These are phyloP conservation scores for Aphrophora alni DNA, from an alignment of 2,888 invertebrate genomes.

Conservation along the genomic window DNA sequence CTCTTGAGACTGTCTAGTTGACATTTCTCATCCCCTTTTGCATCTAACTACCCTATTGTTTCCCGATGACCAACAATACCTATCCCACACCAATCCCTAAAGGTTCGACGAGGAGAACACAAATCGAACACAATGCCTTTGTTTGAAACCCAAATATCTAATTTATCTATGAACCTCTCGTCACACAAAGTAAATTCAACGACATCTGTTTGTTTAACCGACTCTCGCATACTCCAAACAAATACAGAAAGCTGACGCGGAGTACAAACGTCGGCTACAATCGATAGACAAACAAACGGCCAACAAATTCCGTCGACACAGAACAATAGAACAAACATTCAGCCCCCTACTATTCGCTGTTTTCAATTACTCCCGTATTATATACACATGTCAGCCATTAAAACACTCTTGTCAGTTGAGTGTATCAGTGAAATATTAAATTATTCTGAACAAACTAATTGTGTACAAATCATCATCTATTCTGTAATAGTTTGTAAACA, in stretches of 20 bases:
- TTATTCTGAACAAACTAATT: not conserved
- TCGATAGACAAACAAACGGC: too few species aligned
- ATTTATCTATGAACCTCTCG: not conserved
- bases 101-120: not conserved
- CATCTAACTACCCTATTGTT: too few species aligned
- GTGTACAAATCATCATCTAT: not conserved
- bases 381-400: not conserved
- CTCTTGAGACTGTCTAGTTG: too few species aligned
- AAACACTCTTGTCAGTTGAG: not conserved
- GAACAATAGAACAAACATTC: too few species aligned
- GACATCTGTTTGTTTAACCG: conserved; percentile 9
- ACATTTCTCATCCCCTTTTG: too few species aligned
- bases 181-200: too few species aligned
- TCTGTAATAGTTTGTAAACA: too few species aligned
- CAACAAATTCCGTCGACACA: too few species aligned
- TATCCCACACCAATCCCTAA: not conserved
- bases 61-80: too few species aligned
- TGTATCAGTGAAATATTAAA: not conserved
- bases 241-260: not conserved
- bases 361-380: not conserved
- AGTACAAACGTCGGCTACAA: too few species aligned
- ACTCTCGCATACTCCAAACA: not conserved
- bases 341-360: too few species aligned
- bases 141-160: not conserved
- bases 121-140: not conserved